Percentiles rank a stretch among this genome's conserved stretches.
These are phyloP conservation scores for Hoplodrina blanda DNA, from an alignment of 2,888 invertebrate genomes.

Conservation along the genomic window DNA sequence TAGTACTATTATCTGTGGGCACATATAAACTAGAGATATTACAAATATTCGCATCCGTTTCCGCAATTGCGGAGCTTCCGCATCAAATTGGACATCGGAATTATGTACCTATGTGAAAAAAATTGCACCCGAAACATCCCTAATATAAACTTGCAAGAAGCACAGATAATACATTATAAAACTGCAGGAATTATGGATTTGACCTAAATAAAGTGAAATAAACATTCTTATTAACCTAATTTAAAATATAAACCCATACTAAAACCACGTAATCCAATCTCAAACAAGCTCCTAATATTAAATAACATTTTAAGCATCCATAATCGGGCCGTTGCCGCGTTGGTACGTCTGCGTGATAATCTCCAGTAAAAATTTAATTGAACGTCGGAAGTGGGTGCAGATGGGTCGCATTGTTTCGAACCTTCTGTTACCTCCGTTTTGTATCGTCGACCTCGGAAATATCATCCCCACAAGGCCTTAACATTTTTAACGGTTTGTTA, in stretches of 20 bases:
- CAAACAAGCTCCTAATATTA: constrained; percentile 43
- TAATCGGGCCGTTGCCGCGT: constrained; percentile 64
- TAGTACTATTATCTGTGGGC: neutral
- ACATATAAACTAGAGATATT: neutral
- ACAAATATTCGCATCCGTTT: no score
- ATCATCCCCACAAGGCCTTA: constrained; percentile 73
- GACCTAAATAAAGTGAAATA: constrained; percentile 5
- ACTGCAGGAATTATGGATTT: neutral
- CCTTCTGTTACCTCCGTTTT: constrained; percentile 61
- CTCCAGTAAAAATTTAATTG: constrained; percentile 91
- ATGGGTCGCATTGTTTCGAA: constrained; percentile 82
- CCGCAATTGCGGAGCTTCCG: no score
- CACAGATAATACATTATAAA: no score
- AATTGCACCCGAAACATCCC: no score
- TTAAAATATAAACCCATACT: constrained; percentile 29
- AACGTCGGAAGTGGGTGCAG: constrained; percentile 85
- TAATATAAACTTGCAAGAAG: neutral
- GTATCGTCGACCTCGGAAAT: constrained; percentile 70
- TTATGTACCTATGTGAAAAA: no score
- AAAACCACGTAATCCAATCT: constrained; percentile 40
- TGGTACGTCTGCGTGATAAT: constrained; percentile 87
- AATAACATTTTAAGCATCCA: constrained; percentile 55
- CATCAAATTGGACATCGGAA: no score
- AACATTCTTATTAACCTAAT: constrained; percentile 16
- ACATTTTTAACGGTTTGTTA: constrained; percentile 64